These are phyloP conservation scores for Nomada ruficornis DNA, from an alignment of 2,888 invertebrate genomes.

Conservation along the genomic window DNA sequence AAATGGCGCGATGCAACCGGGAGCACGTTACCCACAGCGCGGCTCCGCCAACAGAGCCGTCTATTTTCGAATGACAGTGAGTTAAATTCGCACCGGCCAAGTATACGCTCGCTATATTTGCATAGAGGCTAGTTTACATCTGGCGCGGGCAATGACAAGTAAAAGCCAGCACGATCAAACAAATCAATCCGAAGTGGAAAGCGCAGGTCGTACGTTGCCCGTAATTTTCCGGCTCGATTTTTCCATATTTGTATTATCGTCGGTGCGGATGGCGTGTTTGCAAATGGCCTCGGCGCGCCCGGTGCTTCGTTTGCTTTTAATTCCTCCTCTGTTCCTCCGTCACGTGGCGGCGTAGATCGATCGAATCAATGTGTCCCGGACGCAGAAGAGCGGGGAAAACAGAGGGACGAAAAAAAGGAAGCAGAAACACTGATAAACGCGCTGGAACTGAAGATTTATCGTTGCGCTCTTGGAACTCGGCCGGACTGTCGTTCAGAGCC, in stretches of 20 bases:
- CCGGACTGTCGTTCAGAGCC: slow-evolving; percentile 30
- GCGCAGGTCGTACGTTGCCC: no score
- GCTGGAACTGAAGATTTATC: slow-evolving; percentile 55
- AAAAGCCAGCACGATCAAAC: no score
- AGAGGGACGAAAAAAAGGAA: background rate
- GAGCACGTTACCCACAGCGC: no score
- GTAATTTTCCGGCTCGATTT: background rate
- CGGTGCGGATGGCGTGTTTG: background rate
- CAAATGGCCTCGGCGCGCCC: background rate
- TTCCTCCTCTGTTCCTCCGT: background rate
- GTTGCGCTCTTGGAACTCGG: slow-evolving; percentile 26
- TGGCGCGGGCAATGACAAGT: no score
- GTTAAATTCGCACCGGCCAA: background rate
- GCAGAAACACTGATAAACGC: slow-evolving; percentile 22
- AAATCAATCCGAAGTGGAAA: no score
- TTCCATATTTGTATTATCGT: background rate
- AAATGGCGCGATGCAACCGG: slow-evolving; percentile 28
- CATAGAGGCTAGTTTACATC: no score
- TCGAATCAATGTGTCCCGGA: slow-evolving; percentile 19
- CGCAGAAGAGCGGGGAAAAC: background rate
- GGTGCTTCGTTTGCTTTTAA: background rate
- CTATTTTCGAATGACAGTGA: background rate
- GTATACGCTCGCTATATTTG: no score
- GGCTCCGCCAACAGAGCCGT: background rate
- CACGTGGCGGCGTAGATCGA: slow-evolving; percentile 29